Evolutionary conservation across 2,113 vertebrate genomes (phyloP).

Genomic region (Pleuronectes platessa): DNA sequence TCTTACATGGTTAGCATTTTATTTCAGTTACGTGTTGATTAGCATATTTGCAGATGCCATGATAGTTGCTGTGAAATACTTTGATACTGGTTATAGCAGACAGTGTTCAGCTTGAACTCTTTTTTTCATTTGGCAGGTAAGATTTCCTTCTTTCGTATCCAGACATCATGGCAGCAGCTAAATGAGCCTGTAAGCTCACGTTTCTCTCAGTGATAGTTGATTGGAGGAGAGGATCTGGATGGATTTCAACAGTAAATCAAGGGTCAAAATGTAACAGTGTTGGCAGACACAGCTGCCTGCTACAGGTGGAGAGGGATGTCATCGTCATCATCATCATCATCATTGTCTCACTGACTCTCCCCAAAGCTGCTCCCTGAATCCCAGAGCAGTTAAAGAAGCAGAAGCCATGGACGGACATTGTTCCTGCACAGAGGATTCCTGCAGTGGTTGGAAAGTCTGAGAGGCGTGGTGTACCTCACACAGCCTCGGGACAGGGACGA

Average conservation of each 20-base stretch:
- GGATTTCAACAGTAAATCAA: slow-evolving; percentile 46
- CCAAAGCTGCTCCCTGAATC: background rate
- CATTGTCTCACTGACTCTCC: slow-evolving; percentile 7
- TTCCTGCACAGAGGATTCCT: slow-evolving; percentile 15
- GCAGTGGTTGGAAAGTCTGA: slow-evolving; percentile 7
- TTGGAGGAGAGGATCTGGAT: slow-evolving; percentile 30
- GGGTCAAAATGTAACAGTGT: slow-evolving; percentile 12
- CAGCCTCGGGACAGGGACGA: slow-evolving; percentile 31
- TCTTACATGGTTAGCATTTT: too few species aligned
- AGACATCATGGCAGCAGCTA: slow-evolving; percentile 4
- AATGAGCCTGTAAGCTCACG: background rate
- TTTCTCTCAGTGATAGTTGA: background rate
- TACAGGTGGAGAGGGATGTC: background rate
- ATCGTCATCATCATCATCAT: background rate
- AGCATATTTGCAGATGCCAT: too few species aligned
- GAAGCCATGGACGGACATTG: slow-evolving; percentile 10
- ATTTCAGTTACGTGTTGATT: too few species aligned
- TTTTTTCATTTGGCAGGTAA: background rate
- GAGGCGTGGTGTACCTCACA: slow-evolving; percentile 20
- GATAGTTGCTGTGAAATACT: too few species aligned
- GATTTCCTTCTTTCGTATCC: background rate
- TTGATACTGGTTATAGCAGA: background rate
- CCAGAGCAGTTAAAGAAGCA: slow-evolving; percentile 18
- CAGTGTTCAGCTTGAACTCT: background rate
- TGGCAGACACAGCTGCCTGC: slow-evolving; percentile 25